Base-by-base conservation (phyloP, 2,888 invertebrate genomes). In the Lamellibrachia satsuma region DNA sequence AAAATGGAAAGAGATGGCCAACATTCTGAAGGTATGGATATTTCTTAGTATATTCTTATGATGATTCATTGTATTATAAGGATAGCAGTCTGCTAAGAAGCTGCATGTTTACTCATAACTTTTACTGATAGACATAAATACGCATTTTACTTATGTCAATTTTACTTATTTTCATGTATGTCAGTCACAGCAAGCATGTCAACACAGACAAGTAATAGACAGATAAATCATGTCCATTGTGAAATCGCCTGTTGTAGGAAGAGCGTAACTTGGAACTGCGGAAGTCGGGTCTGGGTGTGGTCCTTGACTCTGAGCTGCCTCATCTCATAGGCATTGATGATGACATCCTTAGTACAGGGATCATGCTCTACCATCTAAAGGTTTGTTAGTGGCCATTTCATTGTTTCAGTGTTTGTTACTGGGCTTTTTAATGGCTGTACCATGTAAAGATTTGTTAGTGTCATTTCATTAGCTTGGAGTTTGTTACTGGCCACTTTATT, bases 361-460 rank as follows among this genome's bases (percentile, higher is more conserved):
- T 99, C 55, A 98, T 98, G 0, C 97, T 99, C 0, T 99, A 98
- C 96, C 98, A 98, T 96, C 97, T 99, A 52, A 98, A 98, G 97
- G 98, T 97, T 75, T 52, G 52, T 55, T 15, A 52, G 22, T 22
- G 22, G 75, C 22, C 75, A 22, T 75, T 22, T 75, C 75, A 75
- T 75, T 75, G 75, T 22, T 22, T 75, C 75, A 75, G 15, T 75
- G 75, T 75, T 75, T 75, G 75, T 75, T 75, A 75, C 75, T 3
- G 22, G 75, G 22, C n/a, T 75, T 75, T 75, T 15, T 22, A 75
- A 22, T 75, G 75, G 75, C 75, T n/a, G n/a, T 6, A 22, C 75
- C 75, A 75, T 75, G 22, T 75, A 15, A 22, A 55, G 27, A 39
- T 92, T 92, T 92, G 52, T 57, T 57, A 92, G 6, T 92, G 15